phyloP scores from a whole-genome alignment of 2,797 vertebrate species.

The Tinamus major region DNA sequence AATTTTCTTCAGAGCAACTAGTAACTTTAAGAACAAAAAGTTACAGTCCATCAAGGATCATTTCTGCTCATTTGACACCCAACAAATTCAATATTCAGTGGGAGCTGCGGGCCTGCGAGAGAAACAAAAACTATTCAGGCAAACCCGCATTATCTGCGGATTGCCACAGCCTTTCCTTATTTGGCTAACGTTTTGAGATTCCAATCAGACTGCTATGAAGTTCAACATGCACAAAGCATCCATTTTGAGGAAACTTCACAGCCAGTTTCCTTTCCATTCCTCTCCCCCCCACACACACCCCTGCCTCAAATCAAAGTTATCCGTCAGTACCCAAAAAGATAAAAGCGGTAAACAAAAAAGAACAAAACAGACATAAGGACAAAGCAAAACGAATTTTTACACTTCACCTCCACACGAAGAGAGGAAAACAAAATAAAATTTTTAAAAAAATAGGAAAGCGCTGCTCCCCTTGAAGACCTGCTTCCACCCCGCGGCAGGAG shows the following conservation, averaged over 20 bases:
- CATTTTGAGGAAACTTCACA: conserved; percentile 81
- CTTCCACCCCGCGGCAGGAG: background rate
- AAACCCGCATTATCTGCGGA: conserved; percentile 83
- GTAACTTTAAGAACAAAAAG: background rate
- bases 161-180: conserved; percentile 87
- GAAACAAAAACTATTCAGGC: conserved; percentile 68
- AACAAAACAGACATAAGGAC: background rate
- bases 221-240: conserved; percentile 84
- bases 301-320: conserved; percentile 40
- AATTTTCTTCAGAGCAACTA: background rate
- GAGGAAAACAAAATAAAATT: too few relatives aligned
- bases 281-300: too few relatives aligned
- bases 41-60: background rate
- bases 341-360: too few relatives aligned
- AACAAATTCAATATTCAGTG: background rate
- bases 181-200: conserved; percentile 86
- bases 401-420: background rate
- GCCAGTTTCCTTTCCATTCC: conserved; percentile 53
- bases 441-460: background rate
- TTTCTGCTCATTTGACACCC: background rate
- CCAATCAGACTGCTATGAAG: conserved; percentile 85
- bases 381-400: conserved; percentile 9
- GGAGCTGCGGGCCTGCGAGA: conserved; percentile 76
- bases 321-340: background rate
- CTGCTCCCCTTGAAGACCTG: background rate